Percentiles rank a stretch among this genome's conserved stretches.
Conservation (phyloP, 2,797 vertebrate species). For the Falco concolor region DNA sequence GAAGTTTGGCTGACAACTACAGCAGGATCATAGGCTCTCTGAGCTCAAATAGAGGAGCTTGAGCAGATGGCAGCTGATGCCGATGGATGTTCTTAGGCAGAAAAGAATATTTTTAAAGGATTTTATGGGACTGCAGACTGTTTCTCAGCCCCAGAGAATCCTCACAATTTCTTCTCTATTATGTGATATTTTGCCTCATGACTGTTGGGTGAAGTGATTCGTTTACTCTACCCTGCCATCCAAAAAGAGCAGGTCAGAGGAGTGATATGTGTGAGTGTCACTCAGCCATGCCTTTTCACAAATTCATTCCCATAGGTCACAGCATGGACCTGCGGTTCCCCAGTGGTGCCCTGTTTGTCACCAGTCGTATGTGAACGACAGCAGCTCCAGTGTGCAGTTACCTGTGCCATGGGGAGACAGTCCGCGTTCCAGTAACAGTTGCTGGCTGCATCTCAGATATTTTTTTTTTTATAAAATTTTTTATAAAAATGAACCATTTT, state of each 20-base stretch:
- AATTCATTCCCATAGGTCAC: neutral
- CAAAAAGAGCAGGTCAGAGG: neutral
- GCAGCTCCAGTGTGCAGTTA: neutral
- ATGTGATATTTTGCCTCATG: neutral
- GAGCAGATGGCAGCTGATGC: constrained; percentile 2
- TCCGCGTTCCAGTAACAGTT: neutral
- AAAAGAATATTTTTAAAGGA: neutral
- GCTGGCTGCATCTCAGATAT: neutral
- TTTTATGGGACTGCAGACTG: neutral
- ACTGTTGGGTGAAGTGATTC: neutral
- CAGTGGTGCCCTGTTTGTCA: neutral
- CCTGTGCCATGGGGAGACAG: neutral
- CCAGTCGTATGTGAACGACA: neutral
- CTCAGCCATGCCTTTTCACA: neutral
- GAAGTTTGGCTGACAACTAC: neutral
- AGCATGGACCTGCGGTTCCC: neutral
- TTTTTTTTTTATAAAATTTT: neutral
- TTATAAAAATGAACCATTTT: neutral
- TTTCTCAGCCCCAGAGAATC: neutral
- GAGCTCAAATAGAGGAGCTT: neutral
- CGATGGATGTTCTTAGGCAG: neutral
- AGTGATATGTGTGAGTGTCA: neutral
- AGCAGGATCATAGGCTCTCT: neutral
- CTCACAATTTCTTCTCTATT: neutral
- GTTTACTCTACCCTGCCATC: neutral